Base-by-base conservation (phyloP, 2,888 invertebrate species). In the Ophraella communa region DNA sequence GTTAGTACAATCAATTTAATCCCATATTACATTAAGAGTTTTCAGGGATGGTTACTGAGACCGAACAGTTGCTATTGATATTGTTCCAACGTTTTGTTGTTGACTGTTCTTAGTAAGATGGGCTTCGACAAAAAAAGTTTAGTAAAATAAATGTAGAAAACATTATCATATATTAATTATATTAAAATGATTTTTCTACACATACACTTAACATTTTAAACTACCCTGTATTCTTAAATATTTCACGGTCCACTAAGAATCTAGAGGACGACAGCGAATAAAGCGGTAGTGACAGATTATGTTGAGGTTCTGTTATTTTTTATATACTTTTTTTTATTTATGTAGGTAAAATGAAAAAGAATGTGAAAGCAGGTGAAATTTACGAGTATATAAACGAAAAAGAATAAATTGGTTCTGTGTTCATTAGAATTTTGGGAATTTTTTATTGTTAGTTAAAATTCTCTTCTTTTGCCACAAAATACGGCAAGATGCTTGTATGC, bases 311-410 rank as follows among this genome's bases (percentile, higher is more conserved):
- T 52, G 35, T 59, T 39, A 33, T 33, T 51, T 53, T 39, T 33
- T 30, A 49, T 45, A 18, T 56, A 51, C 21, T 51, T 20, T 42
- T 45, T 18, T 56, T 56, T 56, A 18, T 24, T 23, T 24, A 7
- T 51, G 14, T 24, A 27, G 7, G 49, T 24, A 51, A 49, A 24
- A 49, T 24, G 17, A 10, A 27, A 14, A 17, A 17, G 56, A 45
- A 56, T 56, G 45, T 14, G 17, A 44, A 18, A 42, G 30, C 56
- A 56, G 56, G 56, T 56, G 56, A 21, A 56, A 56, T 56, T 56
- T 56, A 56, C 45, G 24, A 56, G 17, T n/a, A 56, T 56, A 17
- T 45, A 30, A 30, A n/a, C 45, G 45, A 24, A 45, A 56, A n/a
- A 24, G 33, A 45, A 45, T 56, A 45, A 30, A 56, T 56, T 24